These are phyloP conservation scores for Serilophus lunatus DNA, from an alignment of 2,113 vertebrate genomes.

Conservation along the genomic window DNA sequence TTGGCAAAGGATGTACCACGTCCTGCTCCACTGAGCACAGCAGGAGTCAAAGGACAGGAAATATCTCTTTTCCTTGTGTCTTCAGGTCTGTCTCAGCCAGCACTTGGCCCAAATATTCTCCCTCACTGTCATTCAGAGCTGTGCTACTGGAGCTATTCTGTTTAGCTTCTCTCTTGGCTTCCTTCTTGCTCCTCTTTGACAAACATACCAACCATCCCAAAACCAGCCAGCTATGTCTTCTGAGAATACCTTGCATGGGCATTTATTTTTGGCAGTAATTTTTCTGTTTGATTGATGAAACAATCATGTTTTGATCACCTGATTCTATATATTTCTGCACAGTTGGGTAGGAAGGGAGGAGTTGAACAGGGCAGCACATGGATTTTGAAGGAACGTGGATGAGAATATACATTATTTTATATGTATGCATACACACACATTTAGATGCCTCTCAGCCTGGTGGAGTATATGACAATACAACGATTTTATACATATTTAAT, in stretches of 20 bases:
- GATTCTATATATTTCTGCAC: not conserved
- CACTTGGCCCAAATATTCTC: not conserved
- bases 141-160: not conserved
- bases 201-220: not conserved
- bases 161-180: not conserved
- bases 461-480: not conserved
- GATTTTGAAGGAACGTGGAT: not conserved
- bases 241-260: not conserved
- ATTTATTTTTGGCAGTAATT: not conserved
- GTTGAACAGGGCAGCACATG: not conserved
- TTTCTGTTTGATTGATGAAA: not conserved
- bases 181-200: not conserved
- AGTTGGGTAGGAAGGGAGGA: not conserved
- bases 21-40: not conserved
- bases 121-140: not conserved
- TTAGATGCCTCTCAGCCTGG: not conserved
- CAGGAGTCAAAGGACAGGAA: not conserved
- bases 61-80: not conserved
- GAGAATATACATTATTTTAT: not conserved
- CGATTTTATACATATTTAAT: not conserved
- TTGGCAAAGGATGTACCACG: not conserved
- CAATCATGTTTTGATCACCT: not conserved
- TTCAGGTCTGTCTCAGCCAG: not conserved
- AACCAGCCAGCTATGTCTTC: not conserved
- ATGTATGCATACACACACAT: not conserved